Evolutionary conservation across 1,140 invertebrate species (phyloP).

Genomic region (Psix sp.): DNA sequence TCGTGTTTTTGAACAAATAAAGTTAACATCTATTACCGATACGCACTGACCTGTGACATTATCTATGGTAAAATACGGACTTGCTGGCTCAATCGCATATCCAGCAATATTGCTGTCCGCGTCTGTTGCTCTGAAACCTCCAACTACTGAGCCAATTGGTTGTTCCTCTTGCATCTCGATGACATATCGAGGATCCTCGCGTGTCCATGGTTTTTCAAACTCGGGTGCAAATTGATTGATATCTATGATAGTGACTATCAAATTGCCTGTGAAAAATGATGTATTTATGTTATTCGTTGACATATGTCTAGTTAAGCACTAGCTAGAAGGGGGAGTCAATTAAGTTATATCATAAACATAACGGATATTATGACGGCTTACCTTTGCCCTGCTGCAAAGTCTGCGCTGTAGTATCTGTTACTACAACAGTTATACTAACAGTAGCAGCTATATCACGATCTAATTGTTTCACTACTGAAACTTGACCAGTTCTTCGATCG

Average conservation of each 20-base stretch:
- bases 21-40: background rate
- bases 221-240: constrained; percentile 82
- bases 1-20: background rate
- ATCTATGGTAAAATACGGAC: constrained; percentile 87
- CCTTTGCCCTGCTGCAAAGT: constrained; percentile 87
- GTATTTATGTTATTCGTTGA: too few species aligned
- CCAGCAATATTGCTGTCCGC: constrained; percentile 88
- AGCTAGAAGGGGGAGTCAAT: too few species aligned
- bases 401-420: constrained; percentile 87
- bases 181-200: constrained; percentile 82
- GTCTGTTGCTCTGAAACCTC: constrained; percentile 88
- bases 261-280: constrained; percentile 78
- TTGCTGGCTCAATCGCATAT: constrained; percentile 84
- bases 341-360: too few species aligned
- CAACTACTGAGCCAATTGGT: constrained; percentile 86
- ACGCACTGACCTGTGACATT: constrained; percentile 80
- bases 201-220: constrained; percentile 85
- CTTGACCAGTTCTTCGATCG: constrained; percentile 83
- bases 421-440: constrained; percentile 85
- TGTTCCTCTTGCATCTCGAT: constrained; percentile 89
- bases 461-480: constrained; percentile 82
- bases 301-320: too few species aligned
- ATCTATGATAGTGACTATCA: constrained; percentile 92
- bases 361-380: constrained; percentile 63
- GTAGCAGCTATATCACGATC: constrained; percentile 85